Evolutionary conservation across 2,797 vertebrate species (phyloP).

Genomic region (Clarias laeviceps): DNA sequence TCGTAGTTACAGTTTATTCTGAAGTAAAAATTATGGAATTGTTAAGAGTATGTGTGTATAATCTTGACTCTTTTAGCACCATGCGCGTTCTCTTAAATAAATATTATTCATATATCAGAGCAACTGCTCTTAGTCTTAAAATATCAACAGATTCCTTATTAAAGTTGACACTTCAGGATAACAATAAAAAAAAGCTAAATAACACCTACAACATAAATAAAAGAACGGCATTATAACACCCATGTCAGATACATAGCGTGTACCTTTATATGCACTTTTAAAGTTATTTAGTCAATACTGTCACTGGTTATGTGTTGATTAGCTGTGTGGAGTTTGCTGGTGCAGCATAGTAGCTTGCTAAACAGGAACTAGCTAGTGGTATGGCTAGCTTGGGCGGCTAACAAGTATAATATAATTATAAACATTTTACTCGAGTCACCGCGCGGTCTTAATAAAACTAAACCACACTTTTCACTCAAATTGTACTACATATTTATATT

Average conservation of each 20-base stretch:
- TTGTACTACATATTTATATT: background rate
- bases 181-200: background rate
- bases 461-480: background rate
- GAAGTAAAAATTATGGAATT: background rate
- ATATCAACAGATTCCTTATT: background rate
- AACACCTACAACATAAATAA: background rate
- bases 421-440: background rate
- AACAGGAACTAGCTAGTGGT: constrained; percentile 18
- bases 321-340: constrained; percentile 2
- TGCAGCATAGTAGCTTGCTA: background rate
- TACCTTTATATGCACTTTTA: background rate
- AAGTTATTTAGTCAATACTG: background rate
- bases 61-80: background rate
- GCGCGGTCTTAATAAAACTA: background rate
- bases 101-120: background rate
- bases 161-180: constrained; percentile 5
- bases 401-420: background rate
- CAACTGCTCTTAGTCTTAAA: background rate
- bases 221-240: background rate
- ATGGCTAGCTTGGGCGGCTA: constrained; percentile 24
- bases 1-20: constrained; percentile 15
- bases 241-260: background rate
- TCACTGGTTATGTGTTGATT: background rate
- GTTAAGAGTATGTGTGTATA: background rate
- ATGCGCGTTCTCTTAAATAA: background rate